Base-by-base conservation (phyloP, 2,888 invertebrate species). In the Drosophila paranaensis region DNA sequence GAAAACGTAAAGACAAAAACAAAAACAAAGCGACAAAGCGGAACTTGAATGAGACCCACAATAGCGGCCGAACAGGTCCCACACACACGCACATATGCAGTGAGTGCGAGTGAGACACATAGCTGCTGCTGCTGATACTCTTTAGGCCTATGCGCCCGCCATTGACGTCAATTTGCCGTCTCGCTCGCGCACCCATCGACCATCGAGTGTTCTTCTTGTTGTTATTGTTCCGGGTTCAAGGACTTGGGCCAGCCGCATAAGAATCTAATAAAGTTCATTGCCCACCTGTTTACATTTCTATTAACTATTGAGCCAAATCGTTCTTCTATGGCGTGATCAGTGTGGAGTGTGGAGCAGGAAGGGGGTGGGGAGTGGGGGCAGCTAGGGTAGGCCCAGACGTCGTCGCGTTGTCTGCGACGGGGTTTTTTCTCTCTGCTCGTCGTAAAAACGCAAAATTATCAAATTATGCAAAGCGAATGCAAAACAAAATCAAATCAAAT, bases 281-380 rank as follows among this genome's bases (percentile, higher is more conserved):
- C 87, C 89, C 89, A 87, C 79, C 77, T 82, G 87, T 81, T 88
- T 77, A 88, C 71, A 83, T 79, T 79, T 79, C 81, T 73, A 83
- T 79, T 74, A 77, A 75, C 57, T 53, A 66, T 63, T 16, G 60
- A 54, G 58, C 48, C 48, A 58, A 39, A 58, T 39, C 58, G 30
- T 10, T 37, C 53, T 30, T n/a, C n/a, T 55, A 45, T 72, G 77
- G 60, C 66, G 77, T 60, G 66, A 76, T 71, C 71, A n/a, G n/a
- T 14, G 27, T 2, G 5, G 40, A 30, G 9, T 9, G n/a, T 2
- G 5, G 40, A 30, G 9, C 6, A 13, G 9, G 13, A 10, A 16
- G 35, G 6, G 11, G 33, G 20, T 16, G 1, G 30, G 30, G 3
- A 0, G 30, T 30, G 13, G 27, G 25, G 14, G 20, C 25, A 37